Conservation (phyloP, 2,113 vertebrate genomes). For the Antechinus stuartii region DNA sequence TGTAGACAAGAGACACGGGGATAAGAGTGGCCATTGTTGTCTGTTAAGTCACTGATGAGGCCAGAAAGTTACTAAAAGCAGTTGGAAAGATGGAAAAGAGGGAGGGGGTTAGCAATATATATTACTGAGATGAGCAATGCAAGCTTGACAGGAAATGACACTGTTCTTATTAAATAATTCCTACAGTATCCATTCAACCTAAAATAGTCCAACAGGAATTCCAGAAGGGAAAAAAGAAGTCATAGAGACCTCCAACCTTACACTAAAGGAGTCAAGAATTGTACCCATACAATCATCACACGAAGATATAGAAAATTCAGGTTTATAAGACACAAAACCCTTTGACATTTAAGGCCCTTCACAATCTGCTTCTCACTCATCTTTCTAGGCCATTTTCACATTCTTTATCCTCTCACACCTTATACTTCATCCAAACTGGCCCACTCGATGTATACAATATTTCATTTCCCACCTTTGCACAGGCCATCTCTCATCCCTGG, state of each 20-base stretch:
- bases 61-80: neutral
- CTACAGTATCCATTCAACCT: neutral
- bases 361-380: neutral
- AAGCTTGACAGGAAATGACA: slow-evolving; percentile 7
- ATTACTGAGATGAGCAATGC: neutral
- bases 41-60: neutral
- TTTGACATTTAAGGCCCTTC: neutral
- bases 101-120: neutral
- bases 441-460: neutral
- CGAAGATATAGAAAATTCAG: neutral
- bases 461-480: neutral
- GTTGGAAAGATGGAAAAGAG: neutral
- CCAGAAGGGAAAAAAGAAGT: neutral
- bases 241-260: neutral
- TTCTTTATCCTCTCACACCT: neutral
- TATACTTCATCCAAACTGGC: neutral
- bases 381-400: neutral
- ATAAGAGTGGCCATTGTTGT: neutral
- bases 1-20: neutral
- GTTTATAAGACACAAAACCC: neutral
- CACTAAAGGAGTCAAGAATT: neutral
- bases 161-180: neutral
- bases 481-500: neutral
- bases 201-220: slow-evolving; percentile 17
- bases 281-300: neutral